Evolutionary conservation across 2,113 vertebrate species (phyloP), one percentile per base, ranked within the genome.

Genomic region (Machaerirhynchus nigripectus): DNA sequence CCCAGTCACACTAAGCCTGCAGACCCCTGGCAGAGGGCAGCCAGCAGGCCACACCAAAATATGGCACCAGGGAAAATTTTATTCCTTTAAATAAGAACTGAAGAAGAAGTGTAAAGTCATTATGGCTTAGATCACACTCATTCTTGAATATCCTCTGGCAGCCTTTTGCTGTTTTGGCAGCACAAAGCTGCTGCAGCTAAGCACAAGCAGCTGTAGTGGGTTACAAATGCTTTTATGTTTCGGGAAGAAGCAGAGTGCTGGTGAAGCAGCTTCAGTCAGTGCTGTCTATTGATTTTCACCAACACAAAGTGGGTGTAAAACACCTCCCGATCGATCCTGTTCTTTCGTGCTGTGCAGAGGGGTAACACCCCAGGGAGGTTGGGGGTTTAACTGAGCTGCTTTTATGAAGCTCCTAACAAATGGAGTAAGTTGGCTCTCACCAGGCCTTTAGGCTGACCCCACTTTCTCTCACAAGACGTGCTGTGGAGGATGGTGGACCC

Each of bases 71-170:
- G 53, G 24, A 37, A 85, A 90, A 44, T 73, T 90, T 80, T 77
- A 39, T 61, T 78, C 55, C 56, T 70, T 74, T 85, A 76, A 95
- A 73, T 56, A 73, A 85, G 92, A 60, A 56, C 69, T 86, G 60
- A 80, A 88, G 68, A 94, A 96, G 70, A 67, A 79, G 55, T 78
- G 56, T 91, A 78, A 90, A 94, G 93, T 84, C 92, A 71, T 96
- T 93, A 77, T 7, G 52, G 70, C 87, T 97, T 78, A 89, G 52
- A 67, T 93, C 87, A 91, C 52, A 49, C 39, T 93, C 35, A 50
- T 95, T 91, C 84, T 91, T 87, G 69, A 87, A 64, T 85, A 87
- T 78, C 81, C 81, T 65, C 67, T 93, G 78, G 75, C 87, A 94
- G 65, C 40, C 46, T 95, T 87, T 68, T 82, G 67, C 75, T 80